Base-by-base conservation (phyloP, 64 coral and sea anemone species). In the Actinia tenebrosa region DNA sequence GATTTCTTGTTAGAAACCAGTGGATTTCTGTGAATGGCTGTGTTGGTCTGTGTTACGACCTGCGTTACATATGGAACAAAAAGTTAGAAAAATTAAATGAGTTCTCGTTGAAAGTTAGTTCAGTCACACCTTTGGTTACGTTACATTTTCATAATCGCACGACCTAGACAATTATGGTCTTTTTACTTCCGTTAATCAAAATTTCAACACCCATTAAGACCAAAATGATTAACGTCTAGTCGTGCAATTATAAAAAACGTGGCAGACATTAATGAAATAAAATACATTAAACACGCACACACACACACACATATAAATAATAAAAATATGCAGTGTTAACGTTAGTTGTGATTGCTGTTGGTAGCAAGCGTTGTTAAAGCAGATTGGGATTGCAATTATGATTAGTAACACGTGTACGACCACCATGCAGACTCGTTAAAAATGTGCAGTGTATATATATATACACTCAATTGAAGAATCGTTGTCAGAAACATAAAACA, bases 41-140 rank as follows among this genome's bases (percentile, higher is more conserved):
- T 45, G 50, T 53, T 81, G 44, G 22, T 45, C 46, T 81, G 79
- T 22, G 46, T 81, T 81, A 81, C 44, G 50, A 81, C 79, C 79
- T 81, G 79, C 45, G 77, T 81, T 81, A 53, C 77, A 79, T 81
- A 81, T 16, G 50, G 45, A 81, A 81, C 45, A 81, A 81, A 45
- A 75, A 18, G n/a, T 30, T 27, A 13, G 3, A 30, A 75, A 75
- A 27, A 42, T 75, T 75, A 75, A 75, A 75, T 75, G 69, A 75
- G 69, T 75, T 75, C 11, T 75, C 25, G 15, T 10, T 75, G 69
- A 10, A 14, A 75, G 69, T 27, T 75, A 27, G 25, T 13, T 75
- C 26, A 75, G 69, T 13, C n/a, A 75, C 26, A 30, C 25, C 69
- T 75, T 30, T 8, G 4, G 19, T 22, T 69, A 18, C 19, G n/a